Conservation (phyloP, 2,888 invertebrate genomes). For the Drosophila mercatorum region DNA sequence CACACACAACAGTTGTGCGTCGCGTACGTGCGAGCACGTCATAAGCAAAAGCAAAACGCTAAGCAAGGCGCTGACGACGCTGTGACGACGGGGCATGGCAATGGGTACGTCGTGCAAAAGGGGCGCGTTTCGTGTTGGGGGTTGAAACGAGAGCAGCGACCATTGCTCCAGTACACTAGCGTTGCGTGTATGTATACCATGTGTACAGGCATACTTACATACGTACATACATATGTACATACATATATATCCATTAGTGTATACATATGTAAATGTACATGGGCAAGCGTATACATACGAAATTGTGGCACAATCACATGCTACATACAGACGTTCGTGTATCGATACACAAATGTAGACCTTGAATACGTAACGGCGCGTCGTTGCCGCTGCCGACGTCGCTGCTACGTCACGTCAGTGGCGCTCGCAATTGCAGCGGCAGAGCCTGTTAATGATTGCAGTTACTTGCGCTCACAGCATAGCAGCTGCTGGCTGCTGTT, state of each 20-base stretch:
- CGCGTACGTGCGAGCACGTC: slow-evolving; percentile 75
- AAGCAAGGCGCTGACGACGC: slow-evolving; percentile 45
- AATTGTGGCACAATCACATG: slow-evolving; percentile 39
- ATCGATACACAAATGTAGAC: slow-evolving; percentile 75
- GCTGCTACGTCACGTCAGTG: slow-evolving; percentile 49
- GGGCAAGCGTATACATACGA: slow-evolving; percentile 47
- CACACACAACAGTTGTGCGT: slow-evolving; percentile 54
- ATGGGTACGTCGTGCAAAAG: slow-evolving; percentile 57
- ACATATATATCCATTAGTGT: slow-evolving; percentile 16
- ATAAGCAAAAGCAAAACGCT: slow-evolving; percentile 66
- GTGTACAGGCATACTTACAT: slow-evolving; percentile 5
- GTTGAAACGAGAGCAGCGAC: slow-evolving; percentile 59
- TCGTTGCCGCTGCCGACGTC: slow-evolving; percentile 33
- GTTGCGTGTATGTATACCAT: slow-evolving; percentile 54
- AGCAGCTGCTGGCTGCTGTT: slow-evolving; percentile 21
- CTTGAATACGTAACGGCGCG: slow-evolving; percentile 70
- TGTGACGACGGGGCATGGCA: slow-evolving; percentile 43
- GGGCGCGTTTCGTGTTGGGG: slow-evolving; percentile 67
- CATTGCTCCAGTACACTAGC: slow-evolving; percentile 56
- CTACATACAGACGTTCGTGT: slow-evolving; percentile 41
- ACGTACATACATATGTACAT: neutral
- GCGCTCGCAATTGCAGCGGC: slow-evolving; percentile 24
- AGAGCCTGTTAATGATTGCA: slow-evolving; percentile 38
- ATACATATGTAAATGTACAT: slow-evolving; percentile 22
- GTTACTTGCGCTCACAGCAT: slow-evolving; percentile 6